Conservation (phyloP, 2,797 vertebrate species). For the Mormyrops attenuatus region DNA sequence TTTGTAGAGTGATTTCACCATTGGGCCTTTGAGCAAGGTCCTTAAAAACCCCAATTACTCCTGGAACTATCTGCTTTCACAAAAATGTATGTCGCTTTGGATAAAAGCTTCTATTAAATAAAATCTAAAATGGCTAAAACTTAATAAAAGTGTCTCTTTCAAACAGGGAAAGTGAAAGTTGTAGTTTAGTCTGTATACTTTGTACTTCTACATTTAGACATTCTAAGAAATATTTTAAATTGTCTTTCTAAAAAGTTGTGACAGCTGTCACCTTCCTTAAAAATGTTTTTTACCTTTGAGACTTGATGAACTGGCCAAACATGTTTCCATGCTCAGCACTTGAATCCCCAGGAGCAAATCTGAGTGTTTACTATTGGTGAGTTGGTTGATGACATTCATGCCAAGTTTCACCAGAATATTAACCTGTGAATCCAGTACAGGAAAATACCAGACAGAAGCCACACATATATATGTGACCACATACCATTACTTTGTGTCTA, state of each 20-base stretch:
- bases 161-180: not conserved
- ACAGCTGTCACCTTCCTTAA: not conserved
- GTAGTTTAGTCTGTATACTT: not conserved
- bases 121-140: not conserved
- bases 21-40: not conserved
- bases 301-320: not conserved
- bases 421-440: not conserved
- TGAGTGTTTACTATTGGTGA: not conserved
- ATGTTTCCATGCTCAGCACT: not conserved
- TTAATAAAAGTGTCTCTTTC: not conserved
- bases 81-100: not conserved
- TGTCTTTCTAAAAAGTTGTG: not conserved
- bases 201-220: not conserved
- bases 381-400: not conserved
- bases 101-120: not conserved
- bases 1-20: not conserved
- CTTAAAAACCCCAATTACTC: not conserved
- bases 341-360: not conserved
- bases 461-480: not conserved
- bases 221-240: not conserved
- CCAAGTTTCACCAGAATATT: not conserved
- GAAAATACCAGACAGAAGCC: not conserved
- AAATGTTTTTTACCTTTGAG: conserved; percentile 1
- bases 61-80: not conserved
- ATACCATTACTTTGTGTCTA: conserved; percentile 5